A percentile compares a stretch with the other conserved stretches of the same genome.
These are phyloP conservation scores for Hetaerina americana DNA, from an alignment of 1,140 invertebrate genomes.

Conservation along the genomic window DNA sequence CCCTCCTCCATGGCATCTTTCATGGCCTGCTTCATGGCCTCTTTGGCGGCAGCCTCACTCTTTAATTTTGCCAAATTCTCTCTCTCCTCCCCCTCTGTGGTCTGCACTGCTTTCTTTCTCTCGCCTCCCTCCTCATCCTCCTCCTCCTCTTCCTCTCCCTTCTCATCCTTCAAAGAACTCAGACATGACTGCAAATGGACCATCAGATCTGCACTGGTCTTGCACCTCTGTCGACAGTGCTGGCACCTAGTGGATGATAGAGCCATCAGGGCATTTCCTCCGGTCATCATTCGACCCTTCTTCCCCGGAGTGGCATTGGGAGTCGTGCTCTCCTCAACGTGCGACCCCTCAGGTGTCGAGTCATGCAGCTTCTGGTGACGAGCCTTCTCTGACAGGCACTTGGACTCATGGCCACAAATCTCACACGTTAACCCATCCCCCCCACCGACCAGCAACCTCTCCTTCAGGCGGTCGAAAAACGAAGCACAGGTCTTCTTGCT, in stretches of 20 bases:
- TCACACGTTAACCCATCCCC: slow-evolving; percentile 47
- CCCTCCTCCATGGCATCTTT: slow-evolving; percentile 18
- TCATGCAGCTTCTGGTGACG: slow-evolving; percentile 57
- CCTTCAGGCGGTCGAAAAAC: slow-evolving; percentile 70
- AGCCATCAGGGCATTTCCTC: slow-evolving; percentile 29
- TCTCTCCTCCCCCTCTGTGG: slow-evolving; percentile 22
- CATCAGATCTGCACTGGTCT: slow-evolving; percentile 60
- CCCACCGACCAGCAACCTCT: slow-evolving; percentile 45
- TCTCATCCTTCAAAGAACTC: slow-evolving; percentile 27
- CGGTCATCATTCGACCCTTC: slow-evolving; percentile 29
- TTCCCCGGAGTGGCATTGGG: slow-evolving; percentile 25
- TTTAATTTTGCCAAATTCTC: slow-evolving; percentile 24
- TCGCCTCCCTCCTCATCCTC: slow-evolving; percentile 12
- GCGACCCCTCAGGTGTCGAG: slow-evolving; percentile 29
- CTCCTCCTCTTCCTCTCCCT: slow-evolving; percentile 21
- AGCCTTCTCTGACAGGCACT: slow-evolving; percentile 67
- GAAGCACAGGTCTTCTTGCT: slow-evolving; percentile 57
- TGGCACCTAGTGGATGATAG: slow-evolving; percentile 61
- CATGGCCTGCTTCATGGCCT: slow-evolving; percentile 12
- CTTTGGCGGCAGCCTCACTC: slow-evolving; percentile 26
- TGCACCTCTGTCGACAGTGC: slow-evolving; percentile 69
- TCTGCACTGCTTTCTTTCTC: slow-evolving; percentile 3
- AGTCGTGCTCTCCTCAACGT: slow-evolving; percentile 22
- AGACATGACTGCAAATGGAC: slow-evolving; percentile 56
- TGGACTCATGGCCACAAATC: slow-evolving; percentile 63